Evolutionary conservation across 2,797 vertebrate genomes (phyloP), one percentile per base, ranked within the genome.

Genomic region (Fratercula arctica): DNA sequence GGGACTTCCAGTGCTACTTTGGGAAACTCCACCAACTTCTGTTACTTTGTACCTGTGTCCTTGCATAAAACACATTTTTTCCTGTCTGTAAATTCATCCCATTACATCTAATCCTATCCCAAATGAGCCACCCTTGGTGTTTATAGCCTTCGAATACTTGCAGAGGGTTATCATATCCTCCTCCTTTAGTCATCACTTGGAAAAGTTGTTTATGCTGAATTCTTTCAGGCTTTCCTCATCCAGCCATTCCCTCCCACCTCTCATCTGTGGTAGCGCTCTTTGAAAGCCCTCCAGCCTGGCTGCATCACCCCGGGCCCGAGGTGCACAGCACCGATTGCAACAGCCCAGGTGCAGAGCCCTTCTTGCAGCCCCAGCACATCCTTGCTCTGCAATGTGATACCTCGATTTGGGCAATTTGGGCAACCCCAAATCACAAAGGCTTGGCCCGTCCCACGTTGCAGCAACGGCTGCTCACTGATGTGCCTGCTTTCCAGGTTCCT

Each of bases 91-190:
- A 75, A 89, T 89, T 90, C 85, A 76, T 81, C 73, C 66, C 6
- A 46, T 73, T 86, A 45, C 69, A 94, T 48, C 28, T 45, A 76
- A 69, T 63, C 78, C 89, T 78, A 92, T 37, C 43, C 89, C 45
- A 63, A 69, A 89, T 73, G 57, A 97, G 46, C 54, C 43, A 78
- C 50, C 41, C 75, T 75, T 61, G 25, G 54, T 84, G 85, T 96
- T 96, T 81, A 89, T 63, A 86, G 85, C 67, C 74, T 90, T 96
- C 73, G 86, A 94, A 97, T 95, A 67, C 61, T 94, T 93, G 67
- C 67, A 88, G 73, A 94, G 35, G 66, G 61, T 87, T 93, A 96
- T 95, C 93, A 93, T 86, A 88, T 81, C 90, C 94, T 96, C 60
- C 78, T 92, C 69, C 53, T 87, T 96, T 89, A 92, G 87, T 97